These are phyloP conservation scores for Gryllus longicercus DNA, from an alignment of 2,888 invertebrate species.

Conservation along the genomic window DNA sequence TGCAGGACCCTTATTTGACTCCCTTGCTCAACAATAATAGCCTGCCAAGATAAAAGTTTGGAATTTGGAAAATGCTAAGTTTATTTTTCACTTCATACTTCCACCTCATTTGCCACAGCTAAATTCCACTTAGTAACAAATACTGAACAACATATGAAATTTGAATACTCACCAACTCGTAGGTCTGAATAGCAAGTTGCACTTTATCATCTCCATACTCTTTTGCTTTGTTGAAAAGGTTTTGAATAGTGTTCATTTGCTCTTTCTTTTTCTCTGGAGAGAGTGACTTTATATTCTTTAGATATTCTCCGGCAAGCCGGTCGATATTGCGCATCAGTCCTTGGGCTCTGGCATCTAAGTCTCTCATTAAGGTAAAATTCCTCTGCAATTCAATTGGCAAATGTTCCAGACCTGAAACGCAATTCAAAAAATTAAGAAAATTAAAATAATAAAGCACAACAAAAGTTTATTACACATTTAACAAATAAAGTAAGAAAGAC, in stretches of 20 bases:
- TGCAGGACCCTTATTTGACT: too few relatives aligned
- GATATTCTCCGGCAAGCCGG: conserved; percentile 75
- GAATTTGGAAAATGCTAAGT: too few relatives aligned
- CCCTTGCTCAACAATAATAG: too few relatives aligned
- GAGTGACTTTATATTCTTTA: conserved; percentile 68
- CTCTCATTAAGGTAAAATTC: conserved; percentile 93
- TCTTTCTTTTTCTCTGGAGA: conserved; percentile 77
- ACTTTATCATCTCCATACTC: conserved; percentile 98
- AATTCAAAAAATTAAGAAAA: background rate
- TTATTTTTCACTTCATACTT: too few relatives aligned
- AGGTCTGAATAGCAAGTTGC: conserved; percentile 94
- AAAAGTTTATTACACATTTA: background rate
- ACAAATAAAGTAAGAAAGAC: too few relatives aligned
- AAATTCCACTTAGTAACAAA: too few relatives aligned
- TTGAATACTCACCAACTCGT: conserved; percentile 66
- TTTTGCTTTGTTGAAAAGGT: conserved; percentile 87
- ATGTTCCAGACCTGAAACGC: conserved; percentile 74
- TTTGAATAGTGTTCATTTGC: conserved; percentile 78
- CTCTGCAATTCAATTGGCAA: conserved; percentile 91
- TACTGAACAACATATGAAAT: too few relatives aligned
- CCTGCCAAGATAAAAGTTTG: too few relatives aligned
- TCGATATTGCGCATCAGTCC: conserved; percentile 80
- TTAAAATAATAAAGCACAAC: conserved; percentile 19
- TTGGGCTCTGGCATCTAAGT: conserved; percentile 88
- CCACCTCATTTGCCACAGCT: too few relatives aligned